Base-by-base conservation (phyloP, 2,888 invertebrate species). In the Drosophila suboccidentalis region DNA sequence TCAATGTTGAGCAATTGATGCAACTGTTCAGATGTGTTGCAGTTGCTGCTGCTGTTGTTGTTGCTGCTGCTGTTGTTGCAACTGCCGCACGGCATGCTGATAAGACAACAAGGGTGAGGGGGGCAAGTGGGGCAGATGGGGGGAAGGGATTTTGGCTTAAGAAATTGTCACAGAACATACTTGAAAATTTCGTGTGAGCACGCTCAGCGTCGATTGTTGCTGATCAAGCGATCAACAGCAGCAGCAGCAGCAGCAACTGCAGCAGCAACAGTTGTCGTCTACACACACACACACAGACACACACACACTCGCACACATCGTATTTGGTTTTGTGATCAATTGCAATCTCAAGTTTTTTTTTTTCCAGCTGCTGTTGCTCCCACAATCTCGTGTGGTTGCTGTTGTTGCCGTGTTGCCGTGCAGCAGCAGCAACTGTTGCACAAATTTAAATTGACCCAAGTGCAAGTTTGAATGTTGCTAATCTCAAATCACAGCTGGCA, bases 1-100 rank as follows among this genome's bases (percentile, higher is more conserved):
- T 89, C 90, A 89, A 87, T 83, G 89, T 90, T 90, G 83, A 87
- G 89, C 89, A 89, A 89, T 89, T 89, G 89, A 89, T 89, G 87
- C 87, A 90, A 89, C 90, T 89, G 89, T 89, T 86, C 85, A 89
- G 89, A 89, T 89, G 88, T 89, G 90, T 70, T 67, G 84, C 65
- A 58, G 82, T 57, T 54, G 81, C 59, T 64, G 29, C 19, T 70
- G 67, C 57, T 71, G 76, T 19, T 51, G 70, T 22, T 60, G 68
- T n/a, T 59, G 64, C 17, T 66, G 71, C 9, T 75, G 69, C 19
- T 71, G 79, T 46, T 64, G 71, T 57, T 78, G 71, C 64, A 63
- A 67, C 54, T 71, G 80, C 71, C 34, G 81, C 81, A 86, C 89
- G 89, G 86, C 84, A 75, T 79, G 81, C 84, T 89, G 86, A 89